Percentiles rank a stretch among this genome's conserved stretches.
Evolutionary conservation across 1,140 invertebrate genomes (phyloP).

Genomic region (Fopius arisanus): DNA sequence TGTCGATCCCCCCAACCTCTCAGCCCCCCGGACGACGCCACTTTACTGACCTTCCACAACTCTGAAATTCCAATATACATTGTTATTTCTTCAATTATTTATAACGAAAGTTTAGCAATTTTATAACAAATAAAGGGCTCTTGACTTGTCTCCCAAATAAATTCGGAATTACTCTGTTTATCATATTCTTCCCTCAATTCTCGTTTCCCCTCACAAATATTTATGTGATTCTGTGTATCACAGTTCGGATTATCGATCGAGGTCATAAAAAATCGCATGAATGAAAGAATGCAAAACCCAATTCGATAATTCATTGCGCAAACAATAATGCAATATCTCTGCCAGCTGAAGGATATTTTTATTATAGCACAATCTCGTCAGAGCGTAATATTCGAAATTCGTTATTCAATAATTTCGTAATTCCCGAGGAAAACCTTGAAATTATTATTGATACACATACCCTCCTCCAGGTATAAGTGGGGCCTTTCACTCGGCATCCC

Average conservation of each 20-base stretch:
- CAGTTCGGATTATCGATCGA: neutral
- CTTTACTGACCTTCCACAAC: constrained; percentile 31
- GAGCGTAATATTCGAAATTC: neutral
- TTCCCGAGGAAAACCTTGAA: neutral
- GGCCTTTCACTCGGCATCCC: constrained; percentile 6
- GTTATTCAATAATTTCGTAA: neutral
- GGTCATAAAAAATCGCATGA: neutral
- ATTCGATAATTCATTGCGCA: neutral
- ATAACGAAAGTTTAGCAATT: too few species aligned
- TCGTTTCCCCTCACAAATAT: too few species aligned
- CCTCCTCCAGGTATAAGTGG: neutral
- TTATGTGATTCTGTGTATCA: neutral
- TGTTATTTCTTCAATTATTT: neutral
- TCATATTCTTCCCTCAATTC: too few species aligned
- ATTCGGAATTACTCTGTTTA: too few species aligned
- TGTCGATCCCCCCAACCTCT: constrained; percentile 13
- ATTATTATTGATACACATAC: neutral
- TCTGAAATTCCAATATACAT: constrained; percentile 23
- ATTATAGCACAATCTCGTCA: too few species aligned
- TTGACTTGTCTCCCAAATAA: neutral
- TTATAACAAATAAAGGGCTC: too few species aligned
- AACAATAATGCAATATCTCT: neutral
- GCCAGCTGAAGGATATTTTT: neutral
- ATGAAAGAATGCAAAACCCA: neutral
- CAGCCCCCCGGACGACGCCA: constrained; percentile 20